Conservation (phyloP, 2,113 vertebrate species). For the Planiliza haematocheilus region DNA sequence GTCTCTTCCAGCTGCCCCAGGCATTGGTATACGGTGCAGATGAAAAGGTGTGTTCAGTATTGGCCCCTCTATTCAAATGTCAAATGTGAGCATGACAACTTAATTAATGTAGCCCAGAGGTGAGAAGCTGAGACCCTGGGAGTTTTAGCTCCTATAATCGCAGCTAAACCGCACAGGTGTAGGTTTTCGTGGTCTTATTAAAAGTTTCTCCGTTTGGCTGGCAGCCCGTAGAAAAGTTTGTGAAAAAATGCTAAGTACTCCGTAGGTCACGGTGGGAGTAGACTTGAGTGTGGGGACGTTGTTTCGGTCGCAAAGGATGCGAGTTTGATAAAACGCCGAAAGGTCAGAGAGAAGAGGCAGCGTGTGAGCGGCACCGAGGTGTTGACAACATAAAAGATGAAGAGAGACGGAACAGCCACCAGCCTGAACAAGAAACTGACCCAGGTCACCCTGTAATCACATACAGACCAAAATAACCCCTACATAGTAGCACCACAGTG, state of each 20-base stretch:
- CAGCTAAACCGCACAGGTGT: not conserved
- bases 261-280: not conserved
- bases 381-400: slow-evolving; percentile 61
- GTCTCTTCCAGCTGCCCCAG: slow-evolving; percentile 32
- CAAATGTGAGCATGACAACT: slow-evolving; percentile 52
- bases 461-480: slow-evolving; percentile 69
- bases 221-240: slow-evolving; percentile 3
- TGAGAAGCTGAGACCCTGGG: slow-evolving; percentile 44
- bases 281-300: slow-evolving; percentile 3
- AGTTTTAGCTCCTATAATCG: slow-evolving; percentile 1
- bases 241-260: not conserved
- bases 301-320: slow-evolving; percentile 28
- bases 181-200: slow-evolving; percentile 21
- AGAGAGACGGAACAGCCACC: slow-evolving; percentile 10
- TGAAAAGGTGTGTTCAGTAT: not conserved
- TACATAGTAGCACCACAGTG: slow-evolving; percentile 5
- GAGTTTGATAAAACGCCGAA: slow-evolving; percentile 36
- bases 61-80: slow-evolving; percentile 42
- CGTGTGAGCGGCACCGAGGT: slow-evolving; percentile 12
- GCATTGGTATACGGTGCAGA: slow-evolving; percentile 19
- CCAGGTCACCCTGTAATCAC: slow-evolving; percentile 48
- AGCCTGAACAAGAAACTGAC: slow-evolving; percentile 43
- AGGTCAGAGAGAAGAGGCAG: slow-evolving; percentile 52
- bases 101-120: slow-evolving; percentile 45
- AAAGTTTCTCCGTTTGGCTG: not conserved